A percentile compares a stretch with the other conserved stretches of the same genome.
Conservation (phyloP, 2,113 vertebrate species). For the Himantopus leucocephalus region DNA sequence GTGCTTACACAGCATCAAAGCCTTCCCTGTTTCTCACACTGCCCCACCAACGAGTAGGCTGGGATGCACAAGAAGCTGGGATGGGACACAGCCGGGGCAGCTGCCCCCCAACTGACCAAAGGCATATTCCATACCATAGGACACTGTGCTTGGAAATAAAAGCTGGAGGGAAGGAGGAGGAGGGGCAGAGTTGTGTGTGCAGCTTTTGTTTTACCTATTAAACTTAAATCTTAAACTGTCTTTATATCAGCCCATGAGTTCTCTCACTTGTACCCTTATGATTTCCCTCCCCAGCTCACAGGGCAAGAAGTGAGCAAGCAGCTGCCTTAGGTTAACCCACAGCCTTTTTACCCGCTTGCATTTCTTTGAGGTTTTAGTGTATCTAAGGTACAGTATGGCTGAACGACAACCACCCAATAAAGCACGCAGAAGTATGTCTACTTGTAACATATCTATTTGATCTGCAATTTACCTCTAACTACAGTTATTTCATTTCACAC, state of each 20-base stretch:
- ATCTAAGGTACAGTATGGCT: background rate
- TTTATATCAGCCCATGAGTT: background rate
- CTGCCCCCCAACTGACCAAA: too few relatives aligned
- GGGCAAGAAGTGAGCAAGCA: background rate
- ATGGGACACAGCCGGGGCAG: fast-evolving
- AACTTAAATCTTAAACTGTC: background rate
- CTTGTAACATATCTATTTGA: background rate
- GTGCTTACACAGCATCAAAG: background rate
- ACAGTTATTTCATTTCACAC: background rate
- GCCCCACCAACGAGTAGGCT: fast-evolving
- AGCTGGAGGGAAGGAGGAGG: too few relatives aligned
- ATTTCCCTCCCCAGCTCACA: background rate
- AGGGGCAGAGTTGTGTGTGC: background rate
- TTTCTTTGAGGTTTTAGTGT: background rate
- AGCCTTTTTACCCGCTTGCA: background rate
- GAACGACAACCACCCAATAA: background rate
- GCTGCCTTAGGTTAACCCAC: background rate
- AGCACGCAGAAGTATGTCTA: background rate
- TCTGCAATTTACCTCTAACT: background rate
- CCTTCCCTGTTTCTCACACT: background rate
- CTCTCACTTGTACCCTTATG: background rate
- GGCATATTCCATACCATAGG: too few relatives aligned
- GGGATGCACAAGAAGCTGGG: background rate
- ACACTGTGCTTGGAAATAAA: background rate
- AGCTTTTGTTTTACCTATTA: background rate